Conservation (phyloP, 1,140 invertebrate genomes). For the Bombus superbus region DNA sequence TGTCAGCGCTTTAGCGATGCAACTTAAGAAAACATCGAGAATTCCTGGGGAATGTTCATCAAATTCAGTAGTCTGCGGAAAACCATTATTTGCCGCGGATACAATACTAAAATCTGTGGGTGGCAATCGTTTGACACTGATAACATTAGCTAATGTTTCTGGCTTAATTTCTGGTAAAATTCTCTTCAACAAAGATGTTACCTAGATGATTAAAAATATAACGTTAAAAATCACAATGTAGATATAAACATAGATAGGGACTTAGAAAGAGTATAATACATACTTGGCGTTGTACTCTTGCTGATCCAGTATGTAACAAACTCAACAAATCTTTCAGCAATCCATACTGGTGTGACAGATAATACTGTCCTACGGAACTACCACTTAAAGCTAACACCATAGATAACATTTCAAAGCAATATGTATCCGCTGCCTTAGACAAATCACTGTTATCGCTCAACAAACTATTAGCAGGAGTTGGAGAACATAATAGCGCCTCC, state of each 20-base stretch:
- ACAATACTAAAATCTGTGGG: conserved; percentile 91
- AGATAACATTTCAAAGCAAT: conserved; percentile 98
- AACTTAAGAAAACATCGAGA: conserved; percentile 93
- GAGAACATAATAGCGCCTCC: conserved; percentile 85
- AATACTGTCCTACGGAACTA: conserved; percentile 93
- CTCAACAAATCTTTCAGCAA: conserved; percentile 93
- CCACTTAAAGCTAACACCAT: conserved; percentile 97
- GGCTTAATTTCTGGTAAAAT: conserved; percentile 93
- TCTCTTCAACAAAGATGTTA: conserved; percentile 90
- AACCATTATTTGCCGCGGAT: conserved; percentile 80
- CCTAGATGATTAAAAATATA: conserved; percentile 40
- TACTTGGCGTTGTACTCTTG: conserved; percentile 95
- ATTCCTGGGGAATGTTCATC: conserved; percentile 87
- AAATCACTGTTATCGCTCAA: conserved; percentile 80
- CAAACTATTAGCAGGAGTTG: conserved; percentile 78
- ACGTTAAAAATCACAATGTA: background rate
- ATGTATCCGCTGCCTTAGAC: conserved; percentile 89
- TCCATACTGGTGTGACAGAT: conserved; percentile 94
- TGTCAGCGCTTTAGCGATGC: conserved; percentile 93
- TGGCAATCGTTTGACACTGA: conserved; percentile 88
- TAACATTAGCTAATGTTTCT: conserved; percentile 85
- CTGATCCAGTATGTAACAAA: conserved; percentile 96
- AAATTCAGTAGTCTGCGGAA: conserved; percentile 84
- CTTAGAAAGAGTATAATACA: conserved; percentile 61
- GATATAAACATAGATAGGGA: background rate